Base-by-base conservation (phyloP, 2,888 invertebrate genomes). In the Stenichneumon culpator region DNA sequence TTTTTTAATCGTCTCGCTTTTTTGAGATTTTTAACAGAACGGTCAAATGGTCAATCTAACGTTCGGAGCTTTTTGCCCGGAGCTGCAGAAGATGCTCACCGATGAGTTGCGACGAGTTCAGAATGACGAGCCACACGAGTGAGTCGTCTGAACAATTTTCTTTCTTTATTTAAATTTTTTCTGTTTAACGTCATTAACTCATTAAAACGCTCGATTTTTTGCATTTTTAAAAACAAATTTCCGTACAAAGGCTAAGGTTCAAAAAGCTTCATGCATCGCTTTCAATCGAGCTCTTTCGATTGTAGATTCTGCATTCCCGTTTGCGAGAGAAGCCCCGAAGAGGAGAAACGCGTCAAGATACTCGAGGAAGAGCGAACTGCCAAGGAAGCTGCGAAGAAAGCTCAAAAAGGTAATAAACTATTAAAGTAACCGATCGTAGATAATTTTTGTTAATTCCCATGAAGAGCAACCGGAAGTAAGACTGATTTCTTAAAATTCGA, bases 21-120 rank as follows among this genome's bases (percentile, higher is more conserved):
- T 25, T 14, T 11, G 57, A 57, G 25, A 25, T 57, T 57, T 22
- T 57, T 67, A 47, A 22, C 91, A 98, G 98, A 95, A 96, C 75
- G 97, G 97, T 0, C 96, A 96, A 92, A 95, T 98, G 88, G 95
- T 98, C 2, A 97, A 97, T 90, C 95, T 98, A 36, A 96, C 98
- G 92, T 97, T 97, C 90, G 99, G 98, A 0, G 97, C 98, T 0
- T 97, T 98, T 93, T 97, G 98, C 0, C 99, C 98, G 0, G 95
- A 96, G 80, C 95, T 99, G 25, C 95, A 96, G 65, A 95, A 95
- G 82, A 94, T 97, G 69, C 96, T 99, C 73, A 95, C 96, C 47
- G 95, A 95, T 36, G 98, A 98, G 86, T 84, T 94, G 16, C 86
- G 88, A 7, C 88, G 91, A 74, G 83, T 93, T 14, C 91, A 92